Percentiles rank a stretch among this genome's conserved stretches.
These are phyloP conservation scores for Diadegma fenestrale DNA, from an alignment of 2,888 invertebrate species.

Conservation along the genomic window DNA sequence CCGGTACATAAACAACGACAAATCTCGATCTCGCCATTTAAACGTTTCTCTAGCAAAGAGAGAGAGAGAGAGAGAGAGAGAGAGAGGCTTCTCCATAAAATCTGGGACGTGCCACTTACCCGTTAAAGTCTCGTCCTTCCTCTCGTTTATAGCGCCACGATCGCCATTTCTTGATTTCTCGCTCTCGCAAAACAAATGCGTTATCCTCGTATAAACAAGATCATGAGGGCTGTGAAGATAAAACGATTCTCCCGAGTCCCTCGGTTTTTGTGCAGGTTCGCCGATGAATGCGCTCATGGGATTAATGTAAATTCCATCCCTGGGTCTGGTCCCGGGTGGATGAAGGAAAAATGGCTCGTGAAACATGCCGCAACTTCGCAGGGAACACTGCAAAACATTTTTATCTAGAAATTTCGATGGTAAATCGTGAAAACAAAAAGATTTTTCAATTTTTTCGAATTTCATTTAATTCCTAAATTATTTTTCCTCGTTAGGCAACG, in stretches of 20 bases:
- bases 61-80: constrained; percentile 47
- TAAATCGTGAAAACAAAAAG: not conserved
- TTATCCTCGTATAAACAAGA: constrained; percentile 92
- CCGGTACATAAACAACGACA: constrained; percentile 32
- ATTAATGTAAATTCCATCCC: constrained; percentile 94
- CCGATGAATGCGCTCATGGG: constrained; percentile 88
- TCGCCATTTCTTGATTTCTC: constrained; percentile 75
- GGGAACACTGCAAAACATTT: constrained; percentile 77
- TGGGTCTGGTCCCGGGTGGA: constrained; percentile 85
- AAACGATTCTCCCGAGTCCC: constrained; percentile 88
- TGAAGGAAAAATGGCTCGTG: constrained; percentile 84
- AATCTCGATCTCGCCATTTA: constrained; percentile 14
- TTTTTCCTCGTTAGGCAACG: too few species aligned
- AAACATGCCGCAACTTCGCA: constrained; percentile 82
- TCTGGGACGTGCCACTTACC: constrained; percentile 82
- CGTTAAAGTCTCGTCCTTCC: constrained; percentile 83
- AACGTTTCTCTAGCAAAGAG: constrained; percentile 19
- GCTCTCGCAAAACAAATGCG: constrained; percentile 90
- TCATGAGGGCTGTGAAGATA: constrained; percentile 94
- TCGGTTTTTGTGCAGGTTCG: constrained; percentile 77
- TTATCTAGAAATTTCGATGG: not conserved
- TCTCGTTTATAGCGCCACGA: constrained; percentile 71
- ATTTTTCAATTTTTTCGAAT: not conserved
- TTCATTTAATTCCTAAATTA: too few species aligned
- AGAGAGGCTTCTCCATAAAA: constrained; percentile 61